Percentiles rank a stretch among this genome's conserved stretches.
Evolutionary conservation across 2,113 vertebrate genomes (phyloP).

Genomic region (Saguinus midas): DNA sequence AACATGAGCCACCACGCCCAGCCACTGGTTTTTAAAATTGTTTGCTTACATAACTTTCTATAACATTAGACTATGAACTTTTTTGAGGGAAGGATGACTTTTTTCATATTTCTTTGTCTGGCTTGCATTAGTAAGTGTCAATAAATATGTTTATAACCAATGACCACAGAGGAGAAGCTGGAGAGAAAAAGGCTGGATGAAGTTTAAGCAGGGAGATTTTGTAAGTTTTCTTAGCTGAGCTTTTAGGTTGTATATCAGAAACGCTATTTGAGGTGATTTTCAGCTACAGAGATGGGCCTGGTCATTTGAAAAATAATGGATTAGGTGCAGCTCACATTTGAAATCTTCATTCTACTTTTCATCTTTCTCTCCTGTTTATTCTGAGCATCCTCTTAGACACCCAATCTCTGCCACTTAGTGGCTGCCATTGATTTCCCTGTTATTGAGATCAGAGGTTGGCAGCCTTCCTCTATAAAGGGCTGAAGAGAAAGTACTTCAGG

Average conservation of each 20-base stretch:
- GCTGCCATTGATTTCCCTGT: too few species aligned
- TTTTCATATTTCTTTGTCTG: neutral
- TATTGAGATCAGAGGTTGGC: too few species aligned
- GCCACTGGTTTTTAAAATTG: too few species aligned
- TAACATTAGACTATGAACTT: neutral
- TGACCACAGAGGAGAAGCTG: neutral
- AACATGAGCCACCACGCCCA: too few species aligned
- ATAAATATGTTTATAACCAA: neutral
- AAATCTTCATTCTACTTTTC: too few species aligned
- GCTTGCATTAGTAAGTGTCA: constrained; percentile 8
- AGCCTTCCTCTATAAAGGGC: neutral
- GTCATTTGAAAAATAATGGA: constrained; percentile 2
- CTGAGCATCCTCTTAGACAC: too few species aligned
- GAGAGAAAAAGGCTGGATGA: neutral
- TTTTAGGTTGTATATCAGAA: neutral
- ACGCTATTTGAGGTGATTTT: neutral
- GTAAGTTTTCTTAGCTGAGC: neutral
- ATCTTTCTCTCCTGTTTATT: too few species aligned
- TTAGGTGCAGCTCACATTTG: too few species aligned
- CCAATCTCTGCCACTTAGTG: too few species aligned
- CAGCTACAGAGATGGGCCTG: neutral
- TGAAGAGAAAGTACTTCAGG: neutral
- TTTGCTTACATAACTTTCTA: neutral
- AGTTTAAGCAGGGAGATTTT: neutral
- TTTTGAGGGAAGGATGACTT: neutral